Percentiles rank a stretch among this genome's conserved stretches.
Conservation (phyloP, 2,888 invertebrate genomes). For the Synergus gifuensis region DNA sequence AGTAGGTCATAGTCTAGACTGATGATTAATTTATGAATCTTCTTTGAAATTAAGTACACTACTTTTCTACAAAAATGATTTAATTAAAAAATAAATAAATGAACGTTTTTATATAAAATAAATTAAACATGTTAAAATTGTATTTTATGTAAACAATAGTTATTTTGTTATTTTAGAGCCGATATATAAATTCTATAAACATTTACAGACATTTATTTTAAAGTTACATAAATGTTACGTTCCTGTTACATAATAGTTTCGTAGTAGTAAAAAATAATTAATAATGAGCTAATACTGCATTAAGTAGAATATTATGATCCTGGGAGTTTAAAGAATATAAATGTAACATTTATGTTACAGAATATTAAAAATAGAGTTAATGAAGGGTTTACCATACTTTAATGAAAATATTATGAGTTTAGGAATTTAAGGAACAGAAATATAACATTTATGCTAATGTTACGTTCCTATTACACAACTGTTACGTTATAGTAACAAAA, state of each 20-base stretch:
- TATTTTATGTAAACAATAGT: no score
- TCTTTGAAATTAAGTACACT: not conserved
- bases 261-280: no score
- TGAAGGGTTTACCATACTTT: no score
- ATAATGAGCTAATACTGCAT: no score
- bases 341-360: not conserved
- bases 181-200: not conserved
- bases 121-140: not conserved
- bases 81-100: not conserved
- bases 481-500: not conserved
- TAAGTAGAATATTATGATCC: no score
- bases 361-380: not conserved
- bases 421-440: no score
- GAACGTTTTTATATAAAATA: not conserved
- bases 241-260: no score
- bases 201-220: not conserved
- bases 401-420: no score
- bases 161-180: not conserved
- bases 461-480: no score
- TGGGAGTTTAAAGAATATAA: no score
- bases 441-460: no score
- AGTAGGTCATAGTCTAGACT: constrained; percentile 8
- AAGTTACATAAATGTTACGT: not conserved
- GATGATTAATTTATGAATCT: not conserved
- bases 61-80: not conserved